Percentiles rank a stretch among this genome's conserved stretches.
Evolutionary conservation across 2,113 vertebrate species (phyloP).

Genomic region (Pygoscelis adeliae): DNA sequence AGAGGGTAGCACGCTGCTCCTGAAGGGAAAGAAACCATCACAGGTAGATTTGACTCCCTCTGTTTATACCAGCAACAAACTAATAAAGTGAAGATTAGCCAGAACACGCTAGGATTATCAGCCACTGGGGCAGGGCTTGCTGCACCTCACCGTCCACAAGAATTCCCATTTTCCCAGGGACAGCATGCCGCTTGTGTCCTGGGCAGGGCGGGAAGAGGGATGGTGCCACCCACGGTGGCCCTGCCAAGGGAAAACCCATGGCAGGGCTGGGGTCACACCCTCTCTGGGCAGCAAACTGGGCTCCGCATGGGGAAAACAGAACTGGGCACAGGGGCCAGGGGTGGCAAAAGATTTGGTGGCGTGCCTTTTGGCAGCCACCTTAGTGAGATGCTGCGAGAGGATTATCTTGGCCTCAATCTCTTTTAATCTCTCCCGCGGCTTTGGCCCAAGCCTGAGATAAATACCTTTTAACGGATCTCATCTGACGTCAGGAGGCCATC

Average conservation of each 20-base stretch:
- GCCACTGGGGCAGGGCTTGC: background rate
- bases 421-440: slow-evolving; percentile 69
- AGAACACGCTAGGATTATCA: slow-evolving; percentile 6
- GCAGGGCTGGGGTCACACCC: background rate
- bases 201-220: background rate
- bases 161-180: background rate
- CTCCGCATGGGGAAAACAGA: background rate
- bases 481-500: slow-evolving; percentile 75
- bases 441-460: slow-evolving; percentile 73
- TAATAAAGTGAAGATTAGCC: slow-evolving; percentile 44
- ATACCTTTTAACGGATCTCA: slow-evolving; percentile 74
- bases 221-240: background rate
- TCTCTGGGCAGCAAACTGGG: background rate
- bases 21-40: slow-evolving; percentile 29
- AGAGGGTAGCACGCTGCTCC: slow-evolving; percentile 47
- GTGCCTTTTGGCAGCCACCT: slow-evolving; percentile 73
- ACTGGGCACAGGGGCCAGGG: background rate
- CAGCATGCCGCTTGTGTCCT: background rate
- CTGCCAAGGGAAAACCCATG: background rate
- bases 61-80: slow-evolving; percentile 24
- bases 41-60: background rate
- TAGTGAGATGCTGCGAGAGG: slow-evolving; percentile 56
- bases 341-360: slow-evolving; percentile 30
- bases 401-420: slow-evolving; percentile 78
- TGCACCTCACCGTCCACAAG: background rate